phyloP scores from a whole-genome alignment of 92 coral and sea anemone genomes.

The Meandrina meandrites region DNA sequence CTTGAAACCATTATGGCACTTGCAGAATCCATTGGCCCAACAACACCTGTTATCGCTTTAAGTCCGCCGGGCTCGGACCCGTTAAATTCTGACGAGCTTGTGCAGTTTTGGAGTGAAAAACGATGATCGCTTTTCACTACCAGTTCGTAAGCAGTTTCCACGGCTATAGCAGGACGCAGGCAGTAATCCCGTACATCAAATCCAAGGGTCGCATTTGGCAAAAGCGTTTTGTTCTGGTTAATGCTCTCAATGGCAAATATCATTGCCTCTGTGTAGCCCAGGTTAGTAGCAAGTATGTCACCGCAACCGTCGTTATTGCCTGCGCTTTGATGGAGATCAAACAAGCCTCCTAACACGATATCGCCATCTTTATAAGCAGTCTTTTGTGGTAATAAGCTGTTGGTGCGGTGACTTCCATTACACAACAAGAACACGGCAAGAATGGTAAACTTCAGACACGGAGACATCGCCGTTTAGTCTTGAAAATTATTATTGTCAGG shows the following conservation, averaged over 20 bases:
- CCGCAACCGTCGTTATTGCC: conserved; percentile 2
- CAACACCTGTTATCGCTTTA: conserved; percentile 53
- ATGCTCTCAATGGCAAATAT: conserved; percentile 36
- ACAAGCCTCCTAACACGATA: conserved; percentile 26
- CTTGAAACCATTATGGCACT: conserved; percentile 62
- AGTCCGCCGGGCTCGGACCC: not conserved
- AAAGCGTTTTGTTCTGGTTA: not conserved
- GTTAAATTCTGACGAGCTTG: not conserved
- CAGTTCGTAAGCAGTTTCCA: conserved; percentile 15
- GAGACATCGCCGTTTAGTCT: conserved; percentile 12
- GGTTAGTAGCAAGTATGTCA: not conserved
- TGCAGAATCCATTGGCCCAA: conserved; percentile 67
- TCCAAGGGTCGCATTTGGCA: conserved; percentile 28
- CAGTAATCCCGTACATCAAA: conserved; percentile 27
- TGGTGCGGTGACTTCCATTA: not conserved
- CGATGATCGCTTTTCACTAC: conserved; percentile 31
- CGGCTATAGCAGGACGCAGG: conserved; percentile 12
- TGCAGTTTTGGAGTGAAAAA: conserved; percentile 17
- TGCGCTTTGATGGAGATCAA: conserved; percentile 7
- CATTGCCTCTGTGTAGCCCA: conserved; percentile 31
- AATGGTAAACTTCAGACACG: not conserved
- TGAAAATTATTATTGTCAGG: not conserved
- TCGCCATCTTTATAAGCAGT: conserved; percentile 26
- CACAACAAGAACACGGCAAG: not conserved
- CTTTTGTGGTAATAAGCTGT: not conserved